phyloP scores from a whole-genome alignment of 2,113 vertebrate genomes.

The Puma concolor region DNA sequence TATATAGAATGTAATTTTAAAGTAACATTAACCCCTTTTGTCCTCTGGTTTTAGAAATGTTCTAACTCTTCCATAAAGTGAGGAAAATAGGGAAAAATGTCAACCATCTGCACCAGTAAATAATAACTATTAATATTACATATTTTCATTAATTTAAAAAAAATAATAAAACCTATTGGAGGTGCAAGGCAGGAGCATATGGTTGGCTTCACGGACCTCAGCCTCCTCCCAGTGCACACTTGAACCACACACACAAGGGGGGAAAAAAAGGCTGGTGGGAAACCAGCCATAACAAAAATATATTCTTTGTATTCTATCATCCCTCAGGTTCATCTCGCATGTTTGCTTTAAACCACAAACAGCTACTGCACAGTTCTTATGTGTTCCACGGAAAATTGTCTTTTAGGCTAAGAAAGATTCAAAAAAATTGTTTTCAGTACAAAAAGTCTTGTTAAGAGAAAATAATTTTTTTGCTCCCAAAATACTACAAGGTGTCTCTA shows the following conservation, averaged over 20 bases:
- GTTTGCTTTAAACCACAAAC: constrained; percentile 87
- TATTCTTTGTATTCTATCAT: constrained; percentile 95
- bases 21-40: constrained; percentile 90
- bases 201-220: constrained; percentile 72
- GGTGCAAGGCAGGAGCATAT: constrained; percentile 81
- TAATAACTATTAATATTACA: constrained; percentile 93
- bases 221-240: constrained; percentile 83
- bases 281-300: constrained; percentile 96
- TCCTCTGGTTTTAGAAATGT: constrained; percentile 90
- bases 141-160: constrained; percentile 93
- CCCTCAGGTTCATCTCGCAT: constrained; percentile 88
- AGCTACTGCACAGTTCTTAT: constrained; percentile 88
- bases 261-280: constrained; percentile 81
- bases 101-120: constrained; percentile 91
- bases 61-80: constrained; percentile 86
- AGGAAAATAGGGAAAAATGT: constrained; percentile 89
- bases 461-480: constrained; percentile 96
- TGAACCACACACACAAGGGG: constrained; percentile 84
- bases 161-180: constrained; percentile 89
- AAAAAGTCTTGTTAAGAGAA: constrained; percentile 93
- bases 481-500: constrained; percentile 92
- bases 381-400: constrained; percentile 91
- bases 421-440: constrained; percentile 91
- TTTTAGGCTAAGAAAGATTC: constrained; percentile 90
- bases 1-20: constrained; percentile 89